Evolutionary conservation across 2,888 invertebrate genomes (phyloP), one percentile per base, ranked within the genome.

Genomic region (Tetragonisca angustula): DNA sequence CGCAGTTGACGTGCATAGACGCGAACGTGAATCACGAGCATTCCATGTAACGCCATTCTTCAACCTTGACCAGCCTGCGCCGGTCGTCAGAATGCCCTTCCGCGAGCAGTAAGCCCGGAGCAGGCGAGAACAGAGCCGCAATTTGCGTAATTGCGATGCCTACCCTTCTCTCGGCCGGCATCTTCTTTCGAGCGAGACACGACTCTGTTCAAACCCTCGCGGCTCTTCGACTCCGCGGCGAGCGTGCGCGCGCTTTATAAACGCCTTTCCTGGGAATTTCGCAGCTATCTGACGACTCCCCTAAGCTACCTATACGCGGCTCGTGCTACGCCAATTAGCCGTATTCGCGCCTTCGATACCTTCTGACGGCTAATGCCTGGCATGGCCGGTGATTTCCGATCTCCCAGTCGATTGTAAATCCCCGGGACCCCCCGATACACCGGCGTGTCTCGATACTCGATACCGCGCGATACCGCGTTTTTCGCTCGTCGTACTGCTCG

Each of bases 71-170:
- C 43, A 76, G 68, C 43, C 32, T 19, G 75, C 6, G 72, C 81
- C 70, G 69, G 69, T 56, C 81, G 81, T 85, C 88, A 84, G 61
- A 85, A 74, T 70, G 79, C 77, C 69, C 78, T 83, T 83, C 84
- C 85, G 85, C 87, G 75, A 83, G 79, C 75, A 54, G 79, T 76
- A 85, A 90, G 90, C 91, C 91, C 90, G 88, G 82, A 89, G 91
- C 88, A 92, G 92, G 93, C 92, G 92, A 93, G 93, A 93, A 93
- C 93, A 91, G 92, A 92, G 90, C 92, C 90, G 92, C 92, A 93
- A 93, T 93, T 93, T 93, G 92, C 93, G 93, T 93, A 93, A 93
- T 93, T 93, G 91, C 92, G 90, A 93, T 92, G 88, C 88, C 87
- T 91, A 89, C 90, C 88, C 90, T 88, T 88, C 90, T 90, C 78